These are phyloP conservation scores for Macrochelys suwanniensis DNA, from an alignment of 2,797 vertebrate genomes.

Conservation along the genomic window DNA sequence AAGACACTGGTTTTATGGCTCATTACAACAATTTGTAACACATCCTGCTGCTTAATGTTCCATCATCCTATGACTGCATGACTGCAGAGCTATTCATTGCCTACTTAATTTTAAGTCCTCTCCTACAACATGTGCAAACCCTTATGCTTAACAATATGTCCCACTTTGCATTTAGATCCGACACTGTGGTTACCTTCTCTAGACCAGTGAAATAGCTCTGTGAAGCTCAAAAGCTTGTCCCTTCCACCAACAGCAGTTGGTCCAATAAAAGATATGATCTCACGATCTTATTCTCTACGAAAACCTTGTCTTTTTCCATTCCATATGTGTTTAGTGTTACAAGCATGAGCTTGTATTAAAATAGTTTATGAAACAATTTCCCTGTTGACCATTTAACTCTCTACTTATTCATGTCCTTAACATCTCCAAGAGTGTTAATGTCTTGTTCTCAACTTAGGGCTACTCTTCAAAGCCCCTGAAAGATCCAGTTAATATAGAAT, in stretches of 20 bases:
- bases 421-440: not conserved
- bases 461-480: not conserved
- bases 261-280: not conserved
- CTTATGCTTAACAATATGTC: not conserved
- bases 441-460: not conserved
- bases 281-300: not conserved
- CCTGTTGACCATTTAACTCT: not conserved
- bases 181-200: not conserved
- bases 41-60: not conserved
- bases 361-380: not conserved
- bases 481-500: not conserved
- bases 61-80: not conserved
- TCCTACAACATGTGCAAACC: not conserved
- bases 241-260: not conserved
- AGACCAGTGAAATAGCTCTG: not conserved
- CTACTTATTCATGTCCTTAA: not conserved
- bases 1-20: not conserved
- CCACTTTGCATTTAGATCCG: not conserved
- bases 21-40: not conserved
- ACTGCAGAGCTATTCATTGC: not conserved
- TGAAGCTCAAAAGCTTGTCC: not conserved
- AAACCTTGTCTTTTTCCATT: not conserved
- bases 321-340: not conserved
- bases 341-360: not conserved
- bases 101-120: not conserved